phyloP scores from a whole-genome alignment of 1,140 invertebrate species.

The Brachionus manjavacas region DNA sequence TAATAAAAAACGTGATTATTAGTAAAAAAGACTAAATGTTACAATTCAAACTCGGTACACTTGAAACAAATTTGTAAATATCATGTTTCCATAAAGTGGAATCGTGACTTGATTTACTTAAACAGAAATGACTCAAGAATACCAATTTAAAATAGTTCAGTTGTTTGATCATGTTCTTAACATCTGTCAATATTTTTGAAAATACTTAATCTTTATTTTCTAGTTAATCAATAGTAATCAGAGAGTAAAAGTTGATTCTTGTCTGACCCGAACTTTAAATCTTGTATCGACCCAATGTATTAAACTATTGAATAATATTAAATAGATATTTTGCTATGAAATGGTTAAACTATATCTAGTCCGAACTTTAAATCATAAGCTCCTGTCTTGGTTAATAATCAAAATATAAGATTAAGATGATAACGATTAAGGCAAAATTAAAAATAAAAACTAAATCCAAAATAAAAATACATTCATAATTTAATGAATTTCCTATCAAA shows the following conservation, averaged over 20 bases:
- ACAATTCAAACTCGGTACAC: background rate
- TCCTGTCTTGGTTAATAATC: background rate
- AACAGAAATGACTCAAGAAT: background rate
- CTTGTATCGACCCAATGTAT: too few species aligned
- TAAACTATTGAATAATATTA: background rate
- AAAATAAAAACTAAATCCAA: background rate
- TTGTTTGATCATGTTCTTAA: background rate
- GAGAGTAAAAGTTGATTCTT: too few species aligned
- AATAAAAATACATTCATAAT: background rate
- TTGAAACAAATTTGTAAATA: background rate
- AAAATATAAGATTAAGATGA: conserved; percentile 1
- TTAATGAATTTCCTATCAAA: background rate
- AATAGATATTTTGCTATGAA: background rate
- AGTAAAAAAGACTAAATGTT: background rate
- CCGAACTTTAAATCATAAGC: background rate
- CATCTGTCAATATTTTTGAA: background rate
- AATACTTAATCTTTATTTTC: too few species aligned
- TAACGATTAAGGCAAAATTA: background rate
- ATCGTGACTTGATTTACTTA: background rate
- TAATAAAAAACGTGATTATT: background rate
- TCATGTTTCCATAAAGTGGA: background rate
- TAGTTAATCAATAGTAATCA: too few species aligned
- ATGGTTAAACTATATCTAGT: background rate
- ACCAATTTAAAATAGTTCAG: background rate
- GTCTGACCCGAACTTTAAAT: too few species aligned